Base-by-base conservation (phyloP, 2,888 invertebrate genomes). In the Ormyrus thymus region DNA sequence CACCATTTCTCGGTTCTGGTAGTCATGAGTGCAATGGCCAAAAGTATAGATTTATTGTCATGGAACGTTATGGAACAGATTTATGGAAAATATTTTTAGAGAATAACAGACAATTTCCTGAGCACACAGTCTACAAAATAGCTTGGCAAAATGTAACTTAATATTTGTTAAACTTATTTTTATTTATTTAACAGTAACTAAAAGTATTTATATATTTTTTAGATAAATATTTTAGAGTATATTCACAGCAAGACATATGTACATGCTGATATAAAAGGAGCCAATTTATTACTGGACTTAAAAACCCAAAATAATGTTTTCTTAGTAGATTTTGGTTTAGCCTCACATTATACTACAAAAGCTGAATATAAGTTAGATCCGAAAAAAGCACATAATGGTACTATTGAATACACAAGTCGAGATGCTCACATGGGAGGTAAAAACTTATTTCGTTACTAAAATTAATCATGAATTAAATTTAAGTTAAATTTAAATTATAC, bases 261-360 rank as follows among this genome's bases (percentile, higher is more conserved):
- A 0, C 99, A 99, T 90, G 98, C 96, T 0, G 99, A 99, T 89
- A 93, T 99, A 7, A 99, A 99, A 90, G 98, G 97, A 0, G 95
- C 96, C 9, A 99, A 99, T 90, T 94, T 99, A 81, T 91, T 98
- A 43, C 89, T 97, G 62, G 97, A 97, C 0, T 89, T 92, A 56
- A 92, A 92, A 50, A 93, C 93, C 0, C 92, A 92, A 83, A 92
- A 94, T 83, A 95, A 95, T 86, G 93, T 96, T 0, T 98, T 95
- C 90, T 91, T 99, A 9, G 96, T 99, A 0, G 99, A 99, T 91
- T 99, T 95, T 91, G 99, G 99, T 0, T 91, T 99, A 56, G 98
- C 97, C 0, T 93, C 94, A 11, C 94, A 94, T 83, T 95, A 93
- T 83, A 93, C 92, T 2, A 94, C 94, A 0, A 95, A 95, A 85